Evolutionary conservation across 1,140 invertebrate genomes (phyloP).

Genomic region (Scaptomyza pallida): DNA sequence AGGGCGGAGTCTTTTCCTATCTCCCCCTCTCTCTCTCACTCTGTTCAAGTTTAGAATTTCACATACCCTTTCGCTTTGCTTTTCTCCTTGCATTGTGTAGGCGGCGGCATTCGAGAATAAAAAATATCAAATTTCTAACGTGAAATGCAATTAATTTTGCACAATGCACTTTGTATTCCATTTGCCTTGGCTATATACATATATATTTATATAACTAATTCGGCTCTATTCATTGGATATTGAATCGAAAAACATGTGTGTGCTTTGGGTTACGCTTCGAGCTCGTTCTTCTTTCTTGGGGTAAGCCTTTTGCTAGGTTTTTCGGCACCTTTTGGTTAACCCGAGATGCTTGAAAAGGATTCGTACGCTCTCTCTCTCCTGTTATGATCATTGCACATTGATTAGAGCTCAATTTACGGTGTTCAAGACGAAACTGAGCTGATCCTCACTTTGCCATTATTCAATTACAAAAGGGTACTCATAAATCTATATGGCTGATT

Average conservation of each 20-base stretch:
- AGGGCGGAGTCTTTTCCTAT: neutral
- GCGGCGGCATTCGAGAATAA: constrained; percentile 20
- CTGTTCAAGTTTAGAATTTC: constrained; percentile 45
- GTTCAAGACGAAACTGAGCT: constrained; percentile 44
- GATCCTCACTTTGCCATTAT: constrained; percentile 53
- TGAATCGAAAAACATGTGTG: constrained; percentile 53
- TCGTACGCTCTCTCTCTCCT: constrained; percentile 30
- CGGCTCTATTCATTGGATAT: constrained; percentile 25
- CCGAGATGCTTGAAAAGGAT: constrained; percentile 60
- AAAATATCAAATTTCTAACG: constrained; percentile 45
- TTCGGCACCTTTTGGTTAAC: constrained; percentile 83
- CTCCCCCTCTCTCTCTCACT: neutral
- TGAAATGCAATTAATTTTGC: constrained; percentile 71
- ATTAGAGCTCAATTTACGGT: constrained; percentile 74
- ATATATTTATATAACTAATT: constrained; percentile 61
- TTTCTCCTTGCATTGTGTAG: constrained; percentile 20
- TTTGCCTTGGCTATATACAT: neutral
- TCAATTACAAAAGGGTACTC: constrained; percentile 49
- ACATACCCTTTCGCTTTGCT: constrained; percentile 3
- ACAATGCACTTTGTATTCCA: constrained; percentile 47
- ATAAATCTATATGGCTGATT: constrained; percentile 29
- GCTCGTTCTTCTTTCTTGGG: neutral
- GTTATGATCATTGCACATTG: constrained; percentile 56
- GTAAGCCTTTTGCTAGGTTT: constrained; percentile 78
- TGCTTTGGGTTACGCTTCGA: constrained; percentile 60